Evolutionary conservation across 2,888 invertebrate genomes (phyloP).

Genomic region (Tetragonisca angustula): DNA sequence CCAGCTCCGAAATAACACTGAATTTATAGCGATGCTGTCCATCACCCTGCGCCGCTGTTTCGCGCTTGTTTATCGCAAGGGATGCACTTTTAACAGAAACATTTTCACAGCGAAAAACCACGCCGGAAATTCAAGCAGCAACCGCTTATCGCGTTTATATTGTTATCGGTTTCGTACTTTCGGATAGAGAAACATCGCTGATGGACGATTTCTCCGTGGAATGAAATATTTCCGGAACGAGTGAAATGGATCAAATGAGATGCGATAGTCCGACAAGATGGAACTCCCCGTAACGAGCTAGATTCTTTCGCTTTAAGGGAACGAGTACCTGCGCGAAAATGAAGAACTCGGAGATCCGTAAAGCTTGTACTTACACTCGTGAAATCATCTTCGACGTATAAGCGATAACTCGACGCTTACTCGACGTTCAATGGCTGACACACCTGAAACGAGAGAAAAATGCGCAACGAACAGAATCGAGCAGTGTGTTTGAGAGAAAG

Average conservation of each 20-base stretch:
- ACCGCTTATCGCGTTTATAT: neutral
- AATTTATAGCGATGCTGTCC: constrained; percentile 49
- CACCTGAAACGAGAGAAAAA: neutral
- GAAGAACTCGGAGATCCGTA: too few relatives aligned
- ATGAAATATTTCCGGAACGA: neutral
- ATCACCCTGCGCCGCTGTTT: constrained; percentile 12
- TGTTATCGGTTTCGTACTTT: neutral
- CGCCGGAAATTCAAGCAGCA: neutral
- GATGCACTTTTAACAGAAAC: constrained; percentile 11
- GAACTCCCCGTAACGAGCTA: too few relatives aligned
- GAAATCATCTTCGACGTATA: too few relatives aligned
- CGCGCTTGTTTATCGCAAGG: constrained; percentile 21
- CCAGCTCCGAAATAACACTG: constrained; percentile 51
- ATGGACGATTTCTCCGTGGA: neutral
- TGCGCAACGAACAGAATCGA: neutral
- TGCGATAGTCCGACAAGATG: neutral
- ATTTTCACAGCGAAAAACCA: constrained; percentile 12
- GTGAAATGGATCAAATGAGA: neutral
- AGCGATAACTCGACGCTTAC: neutral
- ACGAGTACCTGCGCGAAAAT: too few relatives aligned
- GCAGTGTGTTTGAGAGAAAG: neutral
- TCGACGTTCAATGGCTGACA: neutral
- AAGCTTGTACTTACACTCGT: too few relatives aligned
- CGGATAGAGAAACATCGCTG: neutral
- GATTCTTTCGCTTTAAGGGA: too few relatives aligned